Base-by-base conservation (phyloP, 1,140 invertebrate species). In the Drosophila funebris region DNA sequence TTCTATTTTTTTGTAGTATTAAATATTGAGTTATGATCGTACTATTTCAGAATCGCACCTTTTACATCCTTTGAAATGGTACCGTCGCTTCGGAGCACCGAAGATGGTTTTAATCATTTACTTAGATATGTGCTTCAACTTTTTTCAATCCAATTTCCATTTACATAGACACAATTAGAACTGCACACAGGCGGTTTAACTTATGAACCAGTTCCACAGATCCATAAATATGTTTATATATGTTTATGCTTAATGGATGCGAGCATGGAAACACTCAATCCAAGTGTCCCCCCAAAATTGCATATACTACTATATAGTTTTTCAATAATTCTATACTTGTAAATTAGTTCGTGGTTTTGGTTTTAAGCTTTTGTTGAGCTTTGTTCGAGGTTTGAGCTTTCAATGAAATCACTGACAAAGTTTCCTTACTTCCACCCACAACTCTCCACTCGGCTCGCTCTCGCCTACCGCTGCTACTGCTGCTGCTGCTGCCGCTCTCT, bases 351-450 rank as follows among this genome's bases (percentile, higher is more conserved):
- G 69, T 44, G 43, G 61, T 82, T 85, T 63, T 67, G 57, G 61
- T 81, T 87, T 81, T 68, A 48, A 76, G 70, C 64, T 80, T 85
- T 60, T 78, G 76, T 87, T 66, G 62, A 76, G 75, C 66, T 88
- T 85, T 87, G 78, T 75, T 81, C 7, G 67, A 85, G 80, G 82
- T 87, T 78, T 22, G 50, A 69, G 50, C 43, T 62, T 69, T 56
- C 50, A 46, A 57, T 69, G 71, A 87, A 69, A 62, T 82, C 83
- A 87, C 83, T 87, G 82, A 91, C 87, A 82, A 84, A 79, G 53
- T 64, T 78, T 83, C 78, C 69, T 75, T 70, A 72, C 53, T 88
- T 53, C 33, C 54, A 48, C 39, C 46, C 13, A 31, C 11, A 27
- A 29, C 9, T 6, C 11, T 46, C 46, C 57, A 61, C 64, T 84